A percentile compares a stretch with the other conserved stretches of the same genome.
These are phyloP conservation scores for Ctena decussata DNA, from an alignment of 2,888 invertebrate genomes.

Conservation along the genomic window DNA sequence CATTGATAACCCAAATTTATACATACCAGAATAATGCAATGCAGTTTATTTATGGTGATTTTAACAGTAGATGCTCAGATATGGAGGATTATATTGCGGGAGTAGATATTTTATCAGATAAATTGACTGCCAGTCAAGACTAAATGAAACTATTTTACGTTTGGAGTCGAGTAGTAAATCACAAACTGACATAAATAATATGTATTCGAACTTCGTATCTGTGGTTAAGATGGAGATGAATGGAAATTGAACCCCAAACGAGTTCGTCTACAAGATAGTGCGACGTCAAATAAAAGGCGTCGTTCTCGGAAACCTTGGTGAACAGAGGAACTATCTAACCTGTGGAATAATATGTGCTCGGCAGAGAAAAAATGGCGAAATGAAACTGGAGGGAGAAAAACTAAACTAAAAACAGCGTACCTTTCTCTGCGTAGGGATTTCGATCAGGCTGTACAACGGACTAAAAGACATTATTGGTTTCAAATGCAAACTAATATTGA, in stretches of 20 bases:
- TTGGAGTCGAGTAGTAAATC: background rate
- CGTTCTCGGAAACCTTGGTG: background rate
- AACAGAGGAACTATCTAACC: background rate
- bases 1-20: constrained; percentile 7
- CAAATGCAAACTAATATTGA: background rate
- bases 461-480: background rate
- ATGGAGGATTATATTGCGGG: constrained; percentile 26
- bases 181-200: background rate
- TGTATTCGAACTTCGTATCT: background rate
- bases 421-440: background rate
- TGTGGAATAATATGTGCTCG: background rate
- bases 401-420: background rate
- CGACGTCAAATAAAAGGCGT: background rate
- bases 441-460: background rate
- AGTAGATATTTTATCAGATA: background rate
- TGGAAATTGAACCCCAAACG: background rate
- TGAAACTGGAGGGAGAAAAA: background rate
- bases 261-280: background rate
- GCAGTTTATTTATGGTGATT: constrained; percentile 13
- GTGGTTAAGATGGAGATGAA: background rate
- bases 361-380: background rate
- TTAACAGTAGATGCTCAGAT: constrained; percentile 11
- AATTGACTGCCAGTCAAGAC: background rate
- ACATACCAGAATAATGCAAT: constrained; percentile 5
- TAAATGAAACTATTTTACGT: background rate